Evolutionary conservation across 2,797 vertebrate genomes (phyloP).

Genomic region (Microchirus variegatus): DNA sequence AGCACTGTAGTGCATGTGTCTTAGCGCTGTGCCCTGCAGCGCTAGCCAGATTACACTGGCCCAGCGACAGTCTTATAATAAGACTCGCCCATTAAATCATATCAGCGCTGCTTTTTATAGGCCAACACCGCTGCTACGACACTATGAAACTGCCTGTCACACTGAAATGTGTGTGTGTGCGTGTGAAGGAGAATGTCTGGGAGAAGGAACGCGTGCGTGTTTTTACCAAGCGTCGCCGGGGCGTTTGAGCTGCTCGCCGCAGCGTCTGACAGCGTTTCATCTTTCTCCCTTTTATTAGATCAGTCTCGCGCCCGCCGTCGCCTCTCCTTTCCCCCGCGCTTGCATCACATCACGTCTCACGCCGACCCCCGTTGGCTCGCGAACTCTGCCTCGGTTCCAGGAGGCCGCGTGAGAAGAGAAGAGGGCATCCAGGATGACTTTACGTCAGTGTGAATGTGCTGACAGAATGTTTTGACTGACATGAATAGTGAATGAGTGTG

Average conservation of each 20-base stretch:
- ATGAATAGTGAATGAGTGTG: constrained; percentile 25
- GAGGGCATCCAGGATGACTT: constrained; percentile 47
- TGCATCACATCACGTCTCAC: too few species aligned
- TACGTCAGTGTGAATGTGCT: constrained; percentile 44
- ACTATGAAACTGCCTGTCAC: constrained; percentile 78
- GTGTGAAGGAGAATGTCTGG: constrained; percentile 57
- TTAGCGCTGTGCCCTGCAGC: constrained; percentile 77
- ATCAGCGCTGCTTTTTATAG: constrained; percentile 85
- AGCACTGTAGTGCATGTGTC: constrained; percentile 75
- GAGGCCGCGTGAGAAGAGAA: constrained; percentile 19
- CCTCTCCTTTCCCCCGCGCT: constrained; percentile 70
- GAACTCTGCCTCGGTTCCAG: constrained; percentile 32
- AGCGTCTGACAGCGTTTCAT: constrained; percentile 79
- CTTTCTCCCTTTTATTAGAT: constrained; percentile 81
- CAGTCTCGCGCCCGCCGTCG: constrained; percentile 76
- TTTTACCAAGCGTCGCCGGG: constrained; percentile 73
- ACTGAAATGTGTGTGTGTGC: constrained; percentile 33
- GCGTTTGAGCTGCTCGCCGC: constrained; percentile 71
- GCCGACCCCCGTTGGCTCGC: constrained; percentile 46
- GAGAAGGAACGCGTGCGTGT: constrained; percentile 68
- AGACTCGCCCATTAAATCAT: constrained; percentile 83
- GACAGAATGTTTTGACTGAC: constrained; percentile 29
- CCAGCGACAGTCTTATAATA: constrained; percentile 83
- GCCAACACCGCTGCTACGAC: constrained; percentile 76
- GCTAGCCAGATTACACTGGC: constrained; percentile 78